Conservation (phyloP, 2,113 vertebrate genomes). For the Forbesichthys papilliferus region DNA sequence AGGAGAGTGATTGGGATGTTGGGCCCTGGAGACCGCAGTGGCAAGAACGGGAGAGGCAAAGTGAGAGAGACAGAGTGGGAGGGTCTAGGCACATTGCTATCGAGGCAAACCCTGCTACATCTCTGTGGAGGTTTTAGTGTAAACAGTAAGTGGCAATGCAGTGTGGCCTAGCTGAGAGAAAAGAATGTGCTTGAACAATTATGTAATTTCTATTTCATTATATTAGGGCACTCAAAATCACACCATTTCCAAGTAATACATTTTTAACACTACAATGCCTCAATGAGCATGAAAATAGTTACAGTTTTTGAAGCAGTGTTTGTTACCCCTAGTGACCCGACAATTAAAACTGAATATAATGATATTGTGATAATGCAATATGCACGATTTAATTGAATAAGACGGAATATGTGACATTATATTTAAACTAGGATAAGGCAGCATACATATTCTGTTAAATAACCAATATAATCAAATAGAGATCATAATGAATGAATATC, state of each 20-base stretch:
- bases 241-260: slow-evolving; percentile 39
- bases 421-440: neutral
- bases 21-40: slow-evolving; percentile 80
- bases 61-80: slow-evolving; percentile 55
- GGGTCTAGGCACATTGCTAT: slow-evolving; percentile 17
- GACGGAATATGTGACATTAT: neutral
- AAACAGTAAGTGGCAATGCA: slow-evolving; percentile 22
- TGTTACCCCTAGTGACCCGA: slow-evolving; percentile 14
- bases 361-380: slow-evolving; percentile 10
- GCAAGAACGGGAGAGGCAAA: slow-evolving; percentile 43
- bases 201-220: too few relatives aligned
- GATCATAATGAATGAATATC: neutral
- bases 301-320: slow-evolving; percentile 24
- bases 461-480: neutral
- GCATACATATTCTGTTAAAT: neutral
- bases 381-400: neutral
- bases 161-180: slow-evolving; percentile 33
- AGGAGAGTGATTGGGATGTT: slow-evolving; percentile 86
- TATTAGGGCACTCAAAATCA: slow-evolving; percentile 27
- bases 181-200: slow-evolving; percentile 23
- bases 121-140: slow-evolving; percentile 28
- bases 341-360: neutral
- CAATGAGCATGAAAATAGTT: slow-evolving; percentile 23
- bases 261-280: slow-evolving; percentile 25
- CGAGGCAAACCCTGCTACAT: slow-evolving; percentile 22